Evolutionary conservation across 2,888 invertebrate genomes (phyloP).

Genomic region (Eulithis testata): DNA sequence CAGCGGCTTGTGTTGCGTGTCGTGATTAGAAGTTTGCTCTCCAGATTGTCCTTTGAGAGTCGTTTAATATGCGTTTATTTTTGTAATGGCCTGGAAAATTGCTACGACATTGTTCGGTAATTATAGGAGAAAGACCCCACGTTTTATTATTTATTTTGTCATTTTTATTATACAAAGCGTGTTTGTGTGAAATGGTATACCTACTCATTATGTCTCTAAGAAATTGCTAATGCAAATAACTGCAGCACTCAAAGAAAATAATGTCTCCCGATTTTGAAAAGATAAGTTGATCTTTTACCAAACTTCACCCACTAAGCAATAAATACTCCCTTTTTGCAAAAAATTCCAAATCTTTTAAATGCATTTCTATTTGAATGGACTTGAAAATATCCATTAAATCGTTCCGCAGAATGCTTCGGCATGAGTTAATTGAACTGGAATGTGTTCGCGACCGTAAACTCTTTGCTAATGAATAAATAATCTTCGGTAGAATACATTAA

Average conservation of each 20-base stretch:
- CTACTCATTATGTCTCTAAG: too few species aligned
- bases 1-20: constrained; percentile 37
- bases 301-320: not conserved
- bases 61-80: constrained; percentile 41
- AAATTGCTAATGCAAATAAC: too few species aligned
- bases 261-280: too few species aligned
- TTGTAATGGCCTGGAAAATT: constrained; percentile 21
- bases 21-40: constrained; percentile 38
- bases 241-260: too few species aligned
- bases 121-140: not conserved
- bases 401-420: constrained; percentile 19
- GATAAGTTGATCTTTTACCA: too few species aligned
- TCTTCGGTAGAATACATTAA: constrained; percentile 9
- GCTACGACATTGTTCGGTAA: constrained; percentile 13
- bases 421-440: constrained; percentile 33
- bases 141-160: too few species aligned
- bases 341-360: not conserved
- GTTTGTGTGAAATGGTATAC: too few species aligned
- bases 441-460: constrained; percentile 33
- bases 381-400: constrained; percentile 29
- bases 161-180: too few species aligned
- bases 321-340: not conserved
- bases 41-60: constrained; percentile 40
- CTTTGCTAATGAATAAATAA: constrained; percentile 18
- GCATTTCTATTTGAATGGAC: constrained; percentile 16